phyloP scores from a whole-genome alignment of 1,140 invertebrate genomes.

The Brachionus manjavacas region DNA sequence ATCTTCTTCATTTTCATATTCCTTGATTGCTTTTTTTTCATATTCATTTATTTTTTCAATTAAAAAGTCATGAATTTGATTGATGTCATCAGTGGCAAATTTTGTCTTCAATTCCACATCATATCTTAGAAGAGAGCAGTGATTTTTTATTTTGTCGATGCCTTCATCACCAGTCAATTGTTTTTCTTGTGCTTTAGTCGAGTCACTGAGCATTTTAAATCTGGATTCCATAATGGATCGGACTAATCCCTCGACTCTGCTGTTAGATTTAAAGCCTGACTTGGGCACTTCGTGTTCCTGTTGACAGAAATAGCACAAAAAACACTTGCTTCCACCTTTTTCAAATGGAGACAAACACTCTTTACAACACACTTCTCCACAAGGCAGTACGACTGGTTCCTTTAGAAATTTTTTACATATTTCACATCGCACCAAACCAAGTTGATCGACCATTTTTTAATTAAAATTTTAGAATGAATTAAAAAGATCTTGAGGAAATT shows the following conservation, averaged over 20 bases:
- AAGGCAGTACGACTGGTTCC: background rate
- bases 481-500: background rate
- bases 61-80: background rate
- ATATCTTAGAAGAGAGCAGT: background rate
- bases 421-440: background rate
- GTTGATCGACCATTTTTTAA: background rate
- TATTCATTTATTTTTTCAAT: slow-evolving; percentile 14
- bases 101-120: slow-evolving; percentile 7
- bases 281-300: slow-evolving; percentile 8
- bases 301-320: background rate
- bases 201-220: background rate
- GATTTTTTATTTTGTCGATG: slow-evolving; percentile 1
- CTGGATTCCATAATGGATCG: background rate
- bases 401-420: background rate
- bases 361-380: background rate
- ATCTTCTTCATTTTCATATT: background rate
- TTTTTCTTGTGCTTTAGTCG: background rate
- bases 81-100: background rate
- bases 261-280: background rate
- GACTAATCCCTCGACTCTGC: background rate
- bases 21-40: background rate
- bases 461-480: background rate
- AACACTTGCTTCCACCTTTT: background rate
- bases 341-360: background rate
- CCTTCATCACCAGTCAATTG: background rate